Evolutionary conservation across 2,888 invertebrate genomes (phyloP).

Genomic region (Cephus runcator): DNA sequence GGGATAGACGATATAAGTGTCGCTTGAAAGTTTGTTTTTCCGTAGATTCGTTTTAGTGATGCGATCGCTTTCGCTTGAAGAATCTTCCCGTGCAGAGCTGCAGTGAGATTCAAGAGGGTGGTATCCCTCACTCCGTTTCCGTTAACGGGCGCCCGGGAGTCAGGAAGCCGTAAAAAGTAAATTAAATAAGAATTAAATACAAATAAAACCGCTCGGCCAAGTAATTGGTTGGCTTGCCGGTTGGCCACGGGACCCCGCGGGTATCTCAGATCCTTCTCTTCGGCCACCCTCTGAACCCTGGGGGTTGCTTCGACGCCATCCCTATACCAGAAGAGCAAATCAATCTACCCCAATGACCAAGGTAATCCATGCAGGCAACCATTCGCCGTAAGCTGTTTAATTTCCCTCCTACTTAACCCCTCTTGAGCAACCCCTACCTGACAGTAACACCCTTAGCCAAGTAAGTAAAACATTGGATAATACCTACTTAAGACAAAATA

Average conservation of each 20-base stretch:
- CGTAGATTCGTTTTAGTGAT: neutral
- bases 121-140: constrained; percentile 26
- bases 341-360: constrained; percentile 48
- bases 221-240: constrained; percentile 55
- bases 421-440: neutral
- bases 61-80: neutral
- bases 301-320: neutral
- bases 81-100: neutral
- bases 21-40: neutral
- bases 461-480: neutral
- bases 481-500: neutral
- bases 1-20: neutral
- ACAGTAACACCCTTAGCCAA: neutral
- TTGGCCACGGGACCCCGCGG: neutral
- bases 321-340: constrained; percentile 5
- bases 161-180: constrained; percentile 60
- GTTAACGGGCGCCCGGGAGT: constrained; percentile 44
- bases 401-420: neutral
- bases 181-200: constrained; percentile 66
- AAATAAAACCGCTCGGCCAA: constrained; percentile 64
- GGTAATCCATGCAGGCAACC: constrained; percentile 42
- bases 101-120: neutral
- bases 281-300: neutral
- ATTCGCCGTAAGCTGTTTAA: neutral
- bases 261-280: constrained; percentile 15